Evolutionary conservation across 2,113 vertebrate species (phyloP), one percentile per base, ranked within the genome.

Genomic region (Myodes glareolus): DNA sequence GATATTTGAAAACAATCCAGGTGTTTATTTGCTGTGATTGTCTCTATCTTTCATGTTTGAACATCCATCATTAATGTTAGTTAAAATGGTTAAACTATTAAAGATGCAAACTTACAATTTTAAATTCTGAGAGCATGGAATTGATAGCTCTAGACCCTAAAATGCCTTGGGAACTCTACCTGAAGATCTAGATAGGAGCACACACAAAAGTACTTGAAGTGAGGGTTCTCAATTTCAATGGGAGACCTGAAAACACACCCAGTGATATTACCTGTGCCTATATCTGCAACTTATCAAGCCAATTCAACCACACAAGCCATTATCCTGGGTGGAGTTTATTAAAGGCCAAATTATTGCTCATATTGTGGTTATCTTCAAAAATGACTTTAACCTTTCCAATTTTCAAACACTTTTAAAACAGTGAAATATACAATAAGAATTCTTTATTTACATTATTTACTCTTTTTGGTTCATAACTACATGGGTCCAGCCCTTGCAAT

Each of bases 1-100:
- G 91, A 94, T 84, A 90, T 55, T 61, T 78, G 65, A 95, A 94
- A 39, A 61, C 58, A 76, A 92, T 47, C 47, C 70, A 75, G 61
- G 11, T 47, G 33, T 90, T 72, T 84, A 80, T 17, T 70, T 47
- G 36, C 19, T 50, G 33, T 94, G 63, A 70, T 80, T 70, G 63
- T 82, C 80, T 81, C 27, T 0, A 33, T n/a, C 33, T 33, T 25
- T 14, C 42, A 23, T 72, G 17, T 55, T 5, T 72, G 55, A 97
- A 50, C 42, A 61, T 97, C 73, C 23, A 47, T 85, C 70, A 87
- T 5, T 85, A 73, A 96, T 5, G 1, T 81, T 50, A 88, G 1
- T 81, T 50, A 88, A 88, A 63, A 14, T 31, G 95, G 14, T 77
- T 67, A 73, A 76, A 78, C 47, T 36, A 73, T 6, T 52, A 67